phyloP scores from a whole-genome alignment of 2,113 vertebrate genomes.

The Cettia cetti region DNA sequence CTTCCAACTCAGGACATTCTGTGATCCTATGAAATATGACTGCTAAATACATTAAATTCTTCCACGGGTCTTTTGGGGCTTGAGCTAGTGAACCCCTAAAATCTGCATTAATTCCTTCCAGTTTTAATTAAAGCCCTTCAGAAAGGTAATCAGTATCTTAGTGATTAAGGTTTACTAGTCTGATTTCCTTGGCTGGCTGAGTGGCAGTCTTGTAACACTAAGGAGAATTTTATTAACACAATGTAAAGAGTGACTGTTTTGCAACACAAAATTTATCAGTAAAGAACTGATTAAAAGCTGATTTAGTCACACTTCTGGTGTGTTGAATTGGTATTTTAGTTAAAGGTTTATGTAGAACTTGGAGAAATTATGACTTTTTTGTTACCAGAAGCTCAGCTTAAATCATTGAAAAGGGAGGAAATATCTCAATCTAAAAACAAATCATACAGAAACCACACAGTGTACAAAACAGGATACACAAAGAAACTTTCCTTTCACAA shows the following conservation, averaged over 20 bases:
- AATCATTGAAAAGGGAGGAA: not conserved
- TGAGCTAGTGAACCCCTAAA: not conserved
- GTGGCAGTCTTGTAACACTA: not conserved
- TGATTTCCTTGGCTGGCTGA: not conserved
- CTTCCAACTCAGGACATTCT: not conserved
- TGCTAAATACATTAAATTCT: not conserved
- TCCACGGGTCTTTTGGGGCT: not conserved
- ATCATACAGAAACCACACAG: not conserved
- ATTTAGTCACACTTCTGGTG: not conserved
- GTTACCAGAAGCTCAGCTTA: not conserved
- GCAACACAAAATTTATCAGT: not conserved
- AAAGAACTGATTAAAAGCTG: not conserved
- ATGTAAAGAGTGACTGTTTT: not conserved
- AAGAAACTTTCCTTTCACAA: not conserved
- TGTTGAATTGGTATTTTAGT: not conserved
- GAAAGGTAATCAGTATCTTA: not conserved
- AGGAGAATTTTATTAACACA: not conserved
- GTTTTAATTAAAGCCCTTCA: not conserved
- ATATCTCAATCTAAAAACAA: not conserved
- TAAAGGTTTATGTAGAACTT: not conserved
- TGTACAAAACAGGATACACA: not conserved
- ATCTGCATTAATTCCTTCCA: not conserved
- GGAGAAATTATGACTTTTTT: not conserved
- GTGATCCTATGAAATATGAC: not conserved
- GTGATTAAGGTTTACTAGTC: not conserved